Evolutionary conservation across 2,797 vertebrate genomes (phyloP), one percentile per base, ranked within the genome.

Genomic region (Platalea minor): DNA sequence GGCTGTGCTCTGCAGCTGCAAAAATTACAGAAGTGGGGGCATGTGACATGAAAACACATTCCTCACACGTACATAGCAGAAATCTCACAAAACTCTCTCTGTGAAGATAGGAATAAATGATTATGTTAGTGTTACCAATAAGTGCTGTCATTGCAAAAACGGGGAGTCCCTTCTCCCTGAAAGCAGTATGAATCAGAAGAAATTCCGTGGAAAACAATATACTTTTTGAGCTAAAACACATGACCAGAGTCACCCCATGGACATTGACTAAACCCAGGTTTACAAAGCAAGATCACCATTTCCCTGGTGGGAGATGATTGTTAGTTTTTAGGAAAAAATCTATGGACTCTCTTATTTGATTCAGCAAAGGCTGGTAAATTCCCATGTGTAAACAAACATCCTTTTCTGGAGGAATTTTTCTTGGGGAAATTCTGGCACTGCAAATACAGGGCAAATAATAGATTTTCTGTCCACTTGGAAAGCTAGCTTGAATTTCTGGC

Each of bases 381-480:
- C 88, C 79, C 37, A 39, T 18, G 29, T 0, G 0, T 46, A 57
- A 94, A 63, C 57, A 91, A 73, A 80, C 41, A 29, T 77, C 45
- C 41, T 87, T 93, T 74, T 84, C 75, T 35, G 24, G 15, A 95
- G 41, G 77, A 80, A 59, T 76, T 91, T 95, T 89, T 88, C 81
- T 65, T 65, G 84, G 87, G 94, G 92, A 92, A 95, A 93, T 95
- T 91, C 81, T 93, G 78, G 9, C 41, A 56, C 39, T 33, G 56
- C 26, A 85, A 73, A 82, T 31, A 84, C 4, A 74, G 15, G 48
- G 39, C 17, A 77, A 84, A 85, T 37, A 37, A 85, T 25, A 87
- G 17, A 76, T 86, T 89, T 94, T 77, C 37, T 54, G 46, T 77
- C 54, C 39, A 8, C 39, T 78, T 88, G 81, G 89, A 91, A 95